Percentiles rank a stretch among this genome's conserved stretches.
Conservation (phyloP, 2,113 vertebrate genomes). For the Pithys albifrons region DNA sequence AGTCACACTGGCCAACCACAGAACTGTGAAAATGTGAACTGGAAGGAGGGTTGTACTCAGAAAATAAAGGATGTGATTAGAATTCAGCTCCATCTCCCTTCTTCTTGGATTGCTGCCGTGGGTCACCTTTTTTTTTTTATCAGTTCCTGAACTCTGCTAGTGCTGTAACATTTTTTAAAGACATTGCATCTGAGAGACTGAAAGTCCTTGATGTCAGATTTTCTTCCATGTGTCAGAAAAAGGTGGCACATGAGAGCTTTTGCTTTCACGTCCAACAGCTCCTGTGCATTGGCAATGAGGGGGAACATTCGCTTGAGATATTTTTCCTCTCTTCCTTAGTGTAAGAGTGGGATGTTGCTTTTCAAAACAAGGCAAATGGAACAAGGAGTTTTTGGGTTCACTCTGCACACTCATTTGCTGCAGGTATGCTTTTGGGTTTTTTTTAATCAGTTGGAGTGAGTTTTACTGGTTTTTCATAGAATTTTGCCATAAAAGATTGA, state of each 20-base stretch:
- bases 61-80: not conserved
- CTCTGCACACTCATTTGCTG: not conserved
- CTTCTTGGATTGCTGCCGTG: not conserved
- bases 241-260: not conserved
- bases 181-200: not conserved
- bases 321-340: not conserved
- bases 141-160: not conserved
- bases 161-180: not conserved
- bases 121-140: not conserved
- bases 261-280: not conserved
- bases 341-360: not conserved
- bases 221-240: not conserved
- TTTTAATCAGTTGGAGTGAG: not conserved
- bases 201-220: not conserved
- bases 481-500: not conserved
- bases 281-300: not conserved
- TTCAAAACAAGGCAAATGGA: not conserved
- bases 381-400: not conserved
- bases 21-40: not conserved
- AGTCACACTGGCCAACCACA: not conserved
- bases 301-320: not conserved
- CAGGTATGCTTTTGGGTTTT: not conserved
- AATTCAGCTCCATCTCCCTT: not conserved
- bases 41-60: not conserved
- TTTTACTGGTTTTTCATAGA: not conserved